Evolutionary conservation across 2,888 invertebrate genomes (phyloP), one percentile per base, ranked within the genome.

Genomic region (Syrista parreyssii): DNA sequence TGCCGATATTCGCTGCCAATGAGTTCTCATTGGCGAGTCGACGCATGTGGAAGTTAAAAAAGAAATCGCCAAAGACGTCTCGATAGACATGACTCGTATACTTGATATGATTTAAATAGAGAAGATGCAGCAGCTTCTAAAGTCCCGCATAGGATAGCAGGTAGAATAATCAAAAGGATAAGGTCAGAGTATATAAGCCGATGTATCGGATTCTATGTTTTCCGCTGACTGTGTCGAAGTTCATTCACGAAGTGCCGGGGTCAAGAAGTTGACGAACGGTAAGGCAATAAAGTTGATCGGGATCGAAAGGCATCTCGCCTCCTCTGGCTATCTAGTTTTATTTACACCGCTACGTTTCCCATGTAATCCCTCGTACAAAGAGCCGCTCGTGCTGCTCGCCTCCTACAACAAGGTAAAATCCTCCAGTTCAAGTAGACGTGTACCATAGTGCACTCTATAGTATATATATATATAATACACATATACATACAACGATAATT

Each of bases 1-100:
- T 74, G 74, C 75, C 75, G 74, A 69, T 33, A 68, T 75, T 69
- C 77, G 33, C 69, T 76, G 68, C 11, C 36, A 68, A 35, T 55
- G 30, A 71, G 11, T 71, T 71, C 23, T 71, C 31, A 33, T 71
- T 71, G 31, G 35, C 71, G 36, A 32, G 76, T 31, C 30, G 12
- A 68, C 9, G 33, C 75, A 15, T 55, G 23, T 55, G 55, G 23
- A 55, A 23, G 55, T 55, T 55, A 23, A 55, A 55, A 55, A n/a
- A 75, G n/a, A 12, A 68, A 71, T 33, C 31, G 31, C 31, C 12
- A 71, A 71, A 71, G 32, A 32, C 31, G 31, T 71, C 71, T 15
- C 31, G 2, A 31, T 9, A 33, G 23, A 9, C 55, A 23, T 23
- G 2, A 55, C 55, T 55, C 55, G 9, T 55, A 23, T 9, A 55